Conservation (phyloP, 2,113 vertebrate genomes). For the Alaudala cheleensis region DNA sequence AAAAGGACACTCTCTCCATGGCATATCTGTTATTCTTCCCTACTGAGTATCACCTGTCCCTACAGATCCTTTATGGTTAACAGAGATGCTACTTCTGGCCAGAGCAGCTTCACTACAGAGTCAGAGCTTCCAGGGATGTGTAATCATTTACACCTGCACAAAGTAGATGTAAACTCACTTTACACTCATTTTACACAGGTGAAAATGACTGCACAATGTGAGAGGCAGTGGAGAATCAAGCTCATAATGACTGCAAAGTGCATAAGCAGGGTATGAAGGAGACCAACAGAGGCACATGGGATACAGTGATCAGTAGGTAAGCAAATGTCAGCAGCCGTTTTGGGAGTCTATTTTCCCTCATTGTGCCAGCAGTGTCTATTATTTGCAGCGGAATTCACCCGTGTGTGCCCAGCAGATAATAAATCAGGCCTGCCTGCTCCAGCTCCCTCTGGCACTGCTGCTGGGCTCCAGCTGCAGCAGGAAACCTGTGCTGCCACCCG, state of each 20-base stretch:
- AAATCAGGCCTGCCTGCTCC: neutral
- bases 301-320: neutral
- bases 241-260: neutral
- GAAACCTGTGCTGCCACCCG: neutral
- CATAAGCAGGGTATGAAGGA: neutral
- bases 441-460: neutral
- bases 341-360: neutral
- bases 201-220: constrained; percentile 33
- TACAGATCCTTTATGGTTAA: neutral
- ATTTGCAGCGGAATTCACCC: neutral
- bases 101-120: neutral
- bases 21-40: neutral
- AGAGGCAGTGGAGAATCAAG: neutral
- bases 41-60: neutral
- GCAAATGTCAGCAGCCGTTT: neutral
- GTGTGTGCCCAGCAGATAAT: neutral
- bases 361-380: neutral
- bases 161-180: constrained; percentile 43
- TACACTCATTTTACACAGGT: constrained; percentile 14
- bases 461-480: neutral
- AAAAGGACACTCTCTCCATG: neutral
- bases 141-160: constrained; percentile 2
- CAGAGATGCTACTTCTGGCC: neutral
- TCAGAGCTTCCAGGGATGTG: neutral
- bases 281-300: neutral